These are phyloP conservation scores for Drosophila conformis DNA, from an alignment of 2,888 invertebrate species.

Conservation along the genomic window DNA sequence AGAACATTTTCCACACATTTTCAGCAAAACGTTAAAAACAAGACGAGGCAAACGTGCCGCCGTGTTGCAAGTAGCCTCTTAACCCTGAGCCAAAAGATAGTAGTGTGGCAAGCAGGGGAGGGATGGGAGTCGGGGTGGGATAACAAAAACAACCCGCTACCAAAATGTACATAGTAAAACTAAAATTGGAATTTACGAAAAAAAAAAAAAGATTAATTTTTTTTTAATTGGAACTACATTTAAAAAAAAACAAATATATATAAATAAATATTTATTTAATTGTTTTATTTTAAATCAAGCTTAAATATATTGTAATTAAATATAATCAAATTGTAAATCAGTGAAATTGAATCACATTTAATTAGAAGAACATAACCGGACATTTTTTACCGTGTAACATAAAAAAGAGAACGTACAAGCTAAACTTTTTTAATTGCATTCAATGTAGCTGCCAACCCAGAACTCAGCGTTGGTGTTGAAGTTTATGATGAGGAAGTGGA, in stretches of 20 bases:
- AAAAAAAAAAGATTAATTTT: background rate
- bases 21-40: slow-evolving; percentile 14
- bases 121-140: background rate
- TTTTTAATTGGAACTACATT: background rate
- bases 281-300: background rate
- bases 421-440: slow-evolving; percentile 77
- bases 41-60: slow-evolving; percentile 31
- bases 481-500: slow-evolving; percentile 15
- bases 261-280: background rate
- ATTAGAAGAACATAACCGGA: background rate
- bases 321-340: background rate
- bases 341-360: background rate
- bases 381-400: background rate
- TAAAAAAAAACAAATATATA: background rate
- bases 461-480: slow-evolving; percentile 14
- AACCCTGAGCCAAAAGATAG: slow-evolving; percentile 25
- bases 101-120: background rate
- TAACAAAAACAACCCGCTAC: background rate
- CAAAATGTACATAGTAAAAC: background rate
- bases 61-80: slow-evolving; percentile 29
- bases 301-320: background rate
- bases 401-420: slow-evolving; percentile 25
- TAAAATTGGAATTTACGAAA: background rate
- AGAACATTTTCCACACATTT: slow-evolving; percentile 44
- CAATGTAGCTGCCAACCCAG: slow-evolving; percentile 68